Conservation (phyloP, 2,888 invertebrate genomes). For the Melanostoma scalare region DNA sequence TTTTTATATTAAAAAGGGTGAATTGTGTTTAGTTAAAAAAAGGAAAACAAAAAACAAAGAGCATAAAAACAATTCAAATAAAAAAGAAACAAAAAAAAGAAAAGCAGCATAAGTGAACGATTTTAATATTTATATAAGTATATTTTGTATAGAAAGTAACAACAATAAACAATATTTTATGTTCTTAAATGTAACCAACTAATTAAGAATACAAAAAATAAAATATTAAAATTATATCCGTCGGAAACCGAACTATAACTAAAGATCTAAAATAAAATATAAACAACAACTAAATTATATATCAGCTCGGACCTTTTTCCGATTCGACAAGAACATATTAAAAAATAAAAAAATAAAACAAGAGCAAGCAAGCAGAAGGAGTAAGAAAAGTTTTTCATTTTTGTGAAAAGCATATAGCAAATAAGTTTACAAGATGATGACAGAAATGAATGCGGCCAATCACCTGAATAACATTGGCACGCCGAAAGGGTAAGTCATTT, state of each 20-base stretch:
- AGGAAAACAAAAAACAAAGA: constrained; percentile 5
- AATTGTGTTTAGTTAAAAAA: constrained; percentile 64
- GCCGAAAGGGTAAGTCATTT: constrained; percentile 74
- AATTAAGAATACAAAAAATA: constrained; percentile 61
- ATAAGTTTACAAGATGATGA: constrained; percentile 76
- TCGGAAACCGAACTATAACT: constrained; percentile 47
- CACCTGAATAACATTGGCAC: constrained; percentile 76
- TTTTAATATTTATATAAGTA: constrained; percentile 72
- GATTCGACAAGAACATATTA: constrained; percentile 41
- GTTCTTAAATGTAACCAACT: constrained; percentile 72
- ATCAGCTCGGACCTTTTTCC: constrained; percentile 48
- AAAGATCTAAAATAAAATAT: constrained; percentile 20
- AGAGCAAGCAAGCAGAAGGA: constrained; percentile 32
- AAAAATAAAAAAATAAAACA: neutral
- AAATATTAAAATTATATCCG: constrained; percentile 47
- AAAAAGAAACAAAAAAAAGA: constrained; percentile 37
- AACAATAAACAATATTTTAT: constrained; percentile 65
- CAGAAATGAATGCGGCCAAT: constrained; percentile 77
- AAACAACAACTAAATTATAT: constrained; percentile 37
- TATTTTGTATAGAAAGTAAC: constrained; percentile 73
- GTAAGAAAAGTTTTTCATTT: constrained; percentile 65
- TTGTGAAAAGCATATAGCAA: constrained; percentile 69
- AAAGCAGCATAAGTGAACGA: constrained; percentile 67
- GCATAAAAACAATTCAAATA: constrained; percentile 31
- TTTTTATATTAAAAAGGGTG: constrained; percentile 73